phyloP scores from a whole-genome alignment of 2,888 invertebrate species.

The Megalurothrips usitatus region DNA sequence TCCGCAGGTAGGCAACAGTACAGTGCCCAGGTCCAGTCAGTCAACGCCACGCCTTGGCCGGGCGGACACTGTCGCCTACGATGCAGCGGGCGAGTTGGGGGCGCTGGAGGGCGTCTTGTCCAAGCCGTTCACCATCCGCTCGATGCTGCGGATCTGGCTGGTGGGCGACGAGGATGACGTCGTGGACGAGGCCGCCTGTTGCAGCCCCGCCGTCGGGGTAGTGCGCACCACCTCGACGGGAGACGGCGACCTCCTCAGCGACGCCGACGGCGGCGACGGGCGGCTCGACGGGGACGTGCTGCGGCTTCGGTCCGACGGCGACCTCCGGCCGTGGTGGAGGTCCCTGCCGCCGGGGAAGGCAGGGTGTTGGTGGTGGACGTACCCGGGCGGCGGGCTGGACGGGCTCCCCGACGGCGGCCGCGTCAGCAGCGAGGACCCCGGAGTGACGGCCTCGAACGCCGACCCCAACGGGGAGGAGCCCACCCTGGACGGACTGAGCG shows the following conservation, averaged over 20 bases:
- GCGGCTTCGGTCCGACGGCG: constrained; percentile 49
- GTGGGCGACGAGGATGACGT: constrained; percentile 51
- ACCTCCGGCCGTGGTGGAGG: constrained; percentile 37
- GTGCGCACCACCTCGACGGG: constrained; percentile 48
- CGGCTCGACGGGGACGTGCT: constrained; percentile 57
- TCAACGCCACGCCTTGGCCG: neutral
- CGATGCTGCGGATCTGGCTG: constrained; percentile 89
- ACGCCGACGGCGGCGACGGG: constrained; percentile 46
- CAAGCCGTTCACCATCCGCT: constrained; percentile 94
- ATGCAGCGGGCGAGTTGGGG: neutral
- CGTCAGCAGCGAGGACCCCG: constrained; percentile 53
- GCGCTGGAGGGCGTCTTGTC: constrained; percentile 61
- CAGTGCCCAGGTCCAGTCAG: too few relatives aligned
- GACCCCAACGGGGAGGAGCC: constrained; percentile 62
- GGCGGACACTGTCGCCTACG: neutral
- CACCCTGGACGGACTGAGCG: constrained; percentile 43
- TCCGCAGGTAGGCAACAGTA: neutral
- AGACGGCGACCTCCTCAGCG: constrained; percentile 21
- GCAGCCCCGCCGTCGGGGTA: constrained; percentile 56
- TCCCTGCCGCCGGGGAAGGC: constrained; percentile 33
- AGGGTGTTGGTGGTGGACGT: constrained; percentile 31
- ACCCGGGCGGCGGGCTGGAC: constrained; percentile 32
- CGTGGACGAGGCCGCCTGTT: constrained; percentile 51
- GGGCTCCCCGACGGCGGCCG: constrained; percentile 39
- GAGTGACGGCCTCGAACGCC: constrained; percentile 86